Conservation (phyloP, 2,113 vertebrate species). For the Pithys albifrons region DNA sequence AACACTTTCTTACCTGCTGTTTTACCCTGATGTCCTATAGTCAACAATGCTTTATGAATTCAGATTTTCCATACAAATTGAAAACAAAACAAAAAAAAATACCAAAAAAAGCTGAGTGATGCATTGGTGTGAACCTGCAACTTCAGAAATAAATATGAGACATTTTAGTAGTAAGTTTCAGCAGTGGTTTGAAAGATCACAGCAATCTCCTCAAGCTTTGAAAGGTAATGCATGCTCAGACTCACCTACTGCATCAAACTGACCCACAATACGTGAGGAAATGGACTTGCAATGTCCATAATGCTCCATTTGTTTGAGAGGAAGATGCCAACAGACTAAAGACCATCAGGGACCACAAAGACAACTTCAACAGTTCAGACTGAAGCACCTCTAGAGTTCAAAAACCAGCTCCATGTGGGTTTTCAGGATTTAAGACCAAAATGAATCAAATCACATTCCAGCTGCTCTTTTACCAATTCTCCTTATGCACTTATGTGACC, state of each 20-base stretch:
- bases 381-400: not conserved
- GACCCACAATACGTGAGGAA: fast-evolving
- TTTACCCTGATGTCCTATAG: not conserved
- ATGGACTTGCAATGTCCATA: not conserved
- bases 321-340: not conserved
- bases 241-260: not conserved
- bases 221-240: not conserved
- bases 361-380: not conserved
- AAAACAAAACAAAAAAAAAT: too few relatives aligned
- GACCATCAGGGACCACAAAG: not conserved
- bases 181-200: not conserved
- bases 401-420: not conserved
- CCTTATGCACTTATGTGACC: not conserved
- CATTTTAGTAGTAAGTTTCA: not conserved
- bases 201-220: not conserved
- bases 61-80: not conserved
- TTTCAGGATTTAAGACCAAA: not conserved
- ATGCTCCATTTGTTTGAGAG: not conserved
- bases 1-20: not conserved
- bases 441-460: not conserved
- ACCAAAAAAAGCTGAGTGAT: not conserved
- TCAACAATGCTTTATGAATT: not conserved
- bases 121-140: not conserved
- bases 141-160: not conserved
- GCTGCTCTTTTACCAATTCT: not conserved